These are phyloP conservation scores for Anodontia alba DNA, from an alignment of 2,888 invertebrate species.

Conservation along the genomic window DNA sequence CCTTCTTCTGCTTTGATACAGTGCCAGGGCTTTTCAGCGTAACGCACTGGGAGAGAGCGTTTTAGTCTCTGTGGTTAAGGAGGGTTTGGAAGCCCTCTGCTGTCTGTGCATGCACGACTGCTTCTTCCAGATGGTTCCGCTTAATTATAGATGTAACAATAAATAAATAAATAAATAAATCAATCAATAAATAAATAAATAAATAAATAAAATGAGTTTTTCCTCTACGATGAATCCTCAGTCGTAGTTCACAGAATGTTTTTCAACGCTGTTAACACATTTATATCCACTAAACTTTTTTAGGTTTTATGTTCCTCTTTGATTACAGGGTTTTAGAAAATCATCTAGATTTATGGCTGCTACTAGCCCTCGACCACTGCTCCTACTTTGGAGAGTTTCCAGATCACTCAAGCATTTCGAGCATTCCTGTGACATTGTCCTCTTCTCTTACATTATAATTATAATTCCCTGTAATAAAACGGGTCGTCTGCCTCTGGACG, in stretches of 20 bases:
- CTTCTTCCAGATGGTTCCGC: neutral
- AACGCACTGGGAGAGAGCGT: constrained; percentile 2
- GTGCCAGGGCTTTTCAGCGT: constrained; percentile 11
- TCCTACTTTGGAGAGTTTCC: constrained; percentile 5
- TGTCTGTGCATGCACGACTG: constrained; percentile 19
- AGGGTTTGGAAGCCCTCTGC: constrained; percentile 9
- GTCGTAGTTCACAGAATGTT: neutral
- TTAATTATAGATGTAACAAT: neutral
- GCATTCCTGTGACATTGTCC: constrained; percentile 17
- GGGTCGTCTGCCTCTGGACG: neutral
- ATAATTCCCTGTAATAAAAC: neutral
- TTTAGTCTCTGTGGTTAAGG: neutral
- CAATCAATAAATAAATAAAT: constrained; percentile 5
- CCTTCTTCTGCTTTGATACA: neutral
- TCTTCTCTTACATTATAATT: neutral
- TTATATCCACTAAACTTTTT: neutral
- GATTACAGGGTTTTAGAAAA: neutral
- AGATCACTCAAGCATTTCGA: neutral
- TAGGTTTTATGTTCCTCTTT: neutral
- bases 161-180: constrained; percentile 5
- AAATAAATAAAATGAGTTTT: neutral
- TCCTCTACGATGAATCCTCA: neutral
- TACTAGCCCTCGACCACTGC: constrained; percentile 19
- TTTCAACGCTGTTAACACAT: neutral
- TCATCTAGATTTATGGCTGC: constrained; percentile 15